These are phyloP conservation scores for Saccostrea glomerata DNA, from an alignment of 1,140 invertebrate genomes.

Conservation along the genomic window DNA sequence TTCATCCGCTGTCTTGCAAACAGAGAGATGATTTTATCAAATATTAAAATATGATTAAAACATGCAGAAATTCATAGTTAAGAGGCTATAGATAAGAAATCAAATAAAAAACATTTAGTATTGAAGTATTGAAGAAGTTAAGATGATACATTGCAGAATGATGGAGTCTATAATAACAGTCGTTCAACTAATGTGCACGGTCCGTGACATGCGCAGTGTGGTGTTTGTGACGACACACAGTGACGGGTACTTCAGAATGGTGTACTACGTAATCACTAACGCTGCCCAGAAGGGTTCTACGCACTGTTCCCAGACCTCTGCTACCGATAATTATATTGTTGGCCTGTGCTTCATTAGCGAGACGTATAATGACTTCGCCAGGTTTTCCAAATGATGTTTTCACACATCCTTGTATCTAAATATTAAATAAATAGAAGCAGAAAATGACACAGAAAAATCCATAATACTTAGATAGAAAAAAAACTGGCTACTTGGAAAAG, in stretches of 20 bases:
- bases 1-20: too few relatives aligned
- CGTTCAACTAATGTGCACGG: not conserved
- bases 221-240: slow-evolving; percentile 48
- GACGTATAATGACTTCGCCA: slow-evolving; percentile 17
- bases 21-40: too few relatives aligned
- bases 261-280: slow-evolving; percentile 63
- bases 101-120: too few relatives aligned
- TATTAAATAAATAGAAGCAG: not conserved
- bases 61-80: too few relatives aligned
- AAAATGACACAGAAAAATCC: not conserved
- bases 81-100: too few relatives aligned
- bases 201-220: not conserved
- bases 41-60: too few relatives aligned
- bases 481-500: too few relatives aligned
- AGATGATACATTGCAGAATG: too few relatives aligned
- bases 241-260: slow-evolving; percentile 58
- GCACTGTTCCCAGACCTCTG: slow-evolving; percentile 52
- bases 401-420: slow-evolving; percentile 30
- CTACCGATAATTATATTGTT: slow-evolving; percentile 47
- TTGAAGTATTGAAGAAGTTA: too few relatives aligned
- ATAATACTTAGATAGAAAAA: too few relatives aligned
- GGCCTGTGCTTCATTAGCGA: slow-evolving; percentile 29
- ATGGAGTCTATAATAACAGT: too few relatives aligned
- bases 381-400: slow-evolving; percentile 37
- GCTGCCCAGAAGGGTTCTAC: slow-evolving; percentile 59